phyloP scores from a whole-genome alignment of 2,888 invertebrate species.

The Agriopis leucophaearia region DNA sequence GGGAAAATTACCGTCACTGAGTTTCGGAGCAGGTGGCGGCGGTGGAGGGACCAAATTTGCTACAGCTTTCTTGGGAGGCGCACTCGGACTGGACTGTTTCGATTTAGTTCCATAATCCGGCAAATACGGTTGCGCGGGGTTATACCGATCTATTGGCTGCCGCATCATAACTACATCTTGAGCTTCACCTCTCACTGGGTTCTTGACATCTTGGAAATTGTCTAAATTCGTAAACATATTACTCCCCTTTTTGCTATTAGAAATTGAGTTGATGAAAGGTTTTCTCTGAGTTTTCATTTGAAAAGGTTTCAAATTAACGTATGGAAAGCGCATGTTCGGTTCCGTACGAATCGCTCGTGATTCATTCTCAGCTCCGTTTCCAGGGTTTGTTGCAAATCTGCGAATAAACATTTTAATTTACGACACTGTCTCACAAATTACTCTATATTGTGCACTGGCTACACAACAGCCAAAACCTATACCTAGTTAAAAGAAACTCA shows the following conservation, averaged over 20 bases:
- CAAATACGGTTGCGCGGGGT: slow-evolving; percentile 82
- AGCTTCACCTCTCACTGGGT: slow-evolving; percentile 78
- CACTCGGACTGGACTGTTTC: slow-evolving; percentile 63
- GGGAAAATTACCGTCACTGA: slow-evolving; percentile 69
- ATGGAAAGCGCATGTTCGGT: slow-evolving; percentile 75
- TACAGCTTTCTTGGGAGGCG: slow-evolving; percentile 58
- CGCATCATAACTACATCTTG: slow-evolving; percentile 65
- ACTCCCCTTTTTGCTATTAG: slow-evolving; percentile 66
- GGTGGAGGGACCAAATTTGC: slow-evolving; percentile 74
- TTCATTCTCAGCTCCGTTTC: slow-evolving; percentile 78
- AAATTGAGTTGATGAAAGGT: slow-evolving; percentile 53
- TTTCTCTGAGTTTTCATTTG: slow-evolving; percentile 72
- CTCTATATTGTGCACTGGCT: neutral
- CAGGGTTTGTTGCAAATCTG: slow-evolving; percentile 76
- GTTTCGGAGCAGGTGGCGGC: slow-evolving; percentile 66
- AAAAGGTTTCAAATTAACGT: slow-evolving; percentile 78
- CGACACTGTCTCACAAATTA: neutral
- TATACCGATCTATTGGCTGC: slow-evolving; percentile 76
- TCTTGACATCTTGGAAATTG: slow-evolving; percentile 68
- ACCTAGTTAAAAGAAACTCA: neutral
- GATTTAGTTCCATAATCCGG: slow-evolving; percentile 70
- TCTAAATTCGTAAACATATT: slow-evolving; percentile 73
- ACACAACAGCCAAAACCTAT: neutral
- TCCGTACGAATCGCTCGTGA: slow-evolving; percentile 80
- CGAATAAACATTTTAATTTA: slow-evolving; percentile 46